Conservation (phyloP, 2,888 invertebrate species). For the Nomada goodeniana region DNA sequence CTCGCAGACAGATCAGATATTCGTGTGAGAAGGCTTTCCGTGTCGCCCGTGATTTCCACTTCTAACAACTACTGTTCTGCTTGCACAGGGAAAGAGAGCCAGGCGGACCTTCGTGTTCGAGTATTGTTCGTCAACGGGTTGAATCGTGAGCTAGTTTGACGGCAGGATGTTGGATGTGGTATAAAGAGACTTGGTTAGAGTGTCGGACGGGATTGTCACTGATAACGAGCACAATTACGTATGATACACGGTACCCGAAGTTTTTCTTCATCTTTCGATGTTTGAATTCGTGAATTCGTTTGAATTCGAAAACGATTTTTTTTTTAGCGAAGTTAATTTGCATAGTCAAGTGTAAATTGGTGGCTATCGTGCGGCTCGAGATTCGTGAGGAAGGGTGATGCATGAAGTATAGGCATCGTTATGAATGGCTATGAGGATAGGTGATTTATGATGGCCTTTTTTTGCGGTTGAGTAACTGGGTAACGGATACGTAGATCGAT, state of each 20-base stretch:
- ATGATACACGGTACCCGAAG: not conserved
- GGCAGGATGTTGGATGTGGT: constrained; percentile 19
- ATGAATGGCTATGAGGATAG: not conserved
- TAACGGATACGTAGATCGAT: too few relatives aligned
- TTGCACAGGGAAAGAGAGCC: constrained; percentile 22
- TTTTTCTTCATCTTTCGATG: not conserved
- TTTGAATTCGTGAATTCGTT: not conserved
- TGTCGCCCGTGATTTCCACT: constrained; percentile 36
- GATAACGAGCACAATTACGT: constrained; percentile 38
- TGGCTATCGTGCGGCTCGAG: not conserved
- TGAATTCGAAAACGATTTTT: too few relatives aligned
- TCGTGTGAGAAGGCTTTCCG: constrained; percentile 48
- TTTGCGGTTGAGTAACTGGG: too few relatives aligned
- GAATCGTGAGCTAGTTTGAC: constrained; percentile 30
- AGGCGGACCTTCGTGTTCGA: constrained; percentile 40
- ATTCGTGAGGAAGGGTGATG: not conserved
- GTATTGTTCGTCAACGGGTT: constrained; percentile 39
- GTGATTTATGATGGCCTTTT: not conserved
- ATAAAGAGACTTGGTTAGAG: not conserved
- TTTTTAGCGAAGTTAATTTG: not conserved
- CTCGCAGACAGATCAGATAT: not conserved
- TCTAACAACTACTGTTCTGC: not conserved
- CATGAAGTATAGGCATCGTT: not conserved
- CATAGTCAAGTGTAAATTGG: not conserved
- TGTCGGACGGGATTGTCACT: constrained; percentile 4